Evolutionary conservation across 2,797 vertebrate genomes (phyloP).

Genomic region (Melopsittacus undulatus): DNA sequence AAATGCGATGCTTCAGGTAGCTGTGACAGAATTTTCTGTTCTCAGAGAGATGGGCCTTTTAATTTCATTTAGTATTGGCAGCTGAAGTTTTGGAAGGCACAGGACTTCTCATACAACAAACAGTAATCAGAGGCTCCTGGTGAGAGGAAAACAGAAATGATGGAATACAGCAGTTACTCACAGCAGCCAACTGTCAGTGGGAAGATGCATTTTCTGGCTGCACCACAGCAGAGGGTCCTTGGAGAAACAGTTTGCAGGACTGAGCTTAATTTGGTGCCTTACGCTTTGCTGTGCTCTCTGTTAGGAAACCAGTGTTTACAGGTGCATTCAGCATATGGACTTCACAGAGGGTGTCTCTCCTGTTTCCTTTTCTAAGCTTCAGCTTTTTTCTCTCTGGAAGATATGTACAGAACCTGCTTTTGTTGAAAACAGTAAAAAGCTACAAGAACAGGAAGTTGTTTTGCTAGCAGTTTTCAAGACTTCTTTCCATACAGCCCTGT

Average conservation of each 20-base stretch:
- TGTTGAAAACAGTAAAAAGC: not conserved
- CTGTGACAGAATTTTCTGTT: not conserved
- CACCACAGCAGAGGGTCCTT: not conserved
- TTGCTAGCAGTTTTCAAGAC: not conserved
- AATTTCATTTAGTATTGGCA: not conserved
- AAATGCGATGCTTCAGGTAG: not conserved
- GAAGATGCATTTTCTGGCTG: not conserved
- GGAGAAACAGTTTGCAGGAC: not conserved
- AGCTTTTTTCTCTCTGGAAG: not conserved
- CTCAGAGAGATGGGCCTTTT: not conserved
- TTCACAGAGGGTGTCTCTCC: not conserved
- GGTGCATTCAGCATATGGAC: not conserved
- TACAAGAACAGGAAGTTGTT: not conserved
- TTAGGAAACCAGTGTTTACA: not conserved
- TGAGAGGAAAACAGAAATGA: not conserved
- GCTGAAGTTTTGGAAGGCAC: not conserved
- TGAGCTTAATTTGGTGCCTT: not conserved
- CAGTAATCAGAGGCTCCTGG: not conserved
- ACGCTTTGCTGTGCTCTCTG: not conserved
- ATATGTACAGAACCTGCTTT: not conserved
- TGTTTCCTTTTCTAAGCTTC: not conserved
- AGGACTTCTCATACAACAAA: not conserved
- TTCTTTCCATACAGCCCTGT: not conserved
- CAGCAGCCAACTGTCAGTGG: not conserved
- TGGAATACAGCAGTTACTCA: not conserved